Conservation (phyloP, 2,113 vertebrate genomes). For the Sinocyclocheilus anophthalmus region DNA sequence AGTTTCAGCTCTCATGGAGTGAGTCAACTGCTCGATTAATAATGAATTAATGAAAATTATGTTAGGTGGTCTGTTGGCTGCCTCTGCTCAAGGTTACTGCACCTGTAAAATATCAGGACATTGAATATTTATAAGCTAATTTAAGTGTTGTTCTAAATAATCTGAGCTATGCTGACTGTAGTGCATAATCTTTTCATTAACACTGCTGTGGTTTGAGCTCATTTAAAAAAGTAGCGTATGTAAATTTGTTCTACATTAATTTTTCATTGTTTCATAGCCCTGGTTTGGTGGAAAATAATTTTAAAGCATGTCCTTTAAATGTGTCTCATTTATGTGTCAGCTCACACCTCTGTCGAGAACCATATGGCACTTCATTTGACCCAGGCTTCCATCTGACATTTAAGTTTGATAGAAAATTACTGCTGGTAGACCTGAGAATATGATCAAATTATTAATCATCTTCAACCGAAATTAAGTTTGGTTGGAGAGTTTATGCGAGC, state of each 20-base stretch:
- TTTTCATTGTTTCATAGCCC: background rate
- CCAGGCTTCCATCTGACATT: conserved; percentile 68
- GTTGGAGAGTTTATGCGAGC: conserved; percentile 50
- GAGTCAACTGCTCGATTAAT: background rate
- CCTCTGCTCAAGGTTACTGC: conserved; percentile 59
- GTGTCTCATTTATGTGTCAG: conserved; percentile 25
- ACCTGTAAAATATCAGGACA: conserved; percentile 53
- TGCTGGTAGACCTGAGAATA: conserved; percentile 56
- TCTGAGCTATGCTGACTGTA: conserved; percentile 62
- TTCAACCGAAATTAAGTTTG: conserved; percentile 53
- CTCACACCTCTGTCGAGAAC: conserved; percentile 17
- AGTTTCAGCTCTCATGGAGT: background rate
- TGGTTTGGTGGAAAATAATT: conserved; percentile 33
- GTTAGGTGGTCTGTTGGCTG: background rate
- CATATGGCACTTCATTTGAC: conserved; percentile 44
- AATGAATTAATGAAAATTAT: background rate
- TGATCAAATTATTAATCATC: conserved; percentile 71
- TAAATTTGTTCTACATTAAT: background rate
- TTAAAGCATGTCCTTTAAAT: conserved; percentile 25
- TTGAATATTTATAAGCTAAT: conserved; percentile 54
- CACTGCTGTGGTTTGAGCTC: background rate
- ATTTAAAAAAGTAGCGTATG: background rate
- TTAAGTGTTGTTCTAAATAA: conserved; percentile 70
- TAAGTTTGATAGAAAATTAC: conserved; percentile 66
- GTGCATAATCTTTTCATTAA: conserved; percentile 31